phyloP scores from a whole-genome alignment of 1,140 invertebrate genomes.

The Hylaeus anthracinus region DNA sequence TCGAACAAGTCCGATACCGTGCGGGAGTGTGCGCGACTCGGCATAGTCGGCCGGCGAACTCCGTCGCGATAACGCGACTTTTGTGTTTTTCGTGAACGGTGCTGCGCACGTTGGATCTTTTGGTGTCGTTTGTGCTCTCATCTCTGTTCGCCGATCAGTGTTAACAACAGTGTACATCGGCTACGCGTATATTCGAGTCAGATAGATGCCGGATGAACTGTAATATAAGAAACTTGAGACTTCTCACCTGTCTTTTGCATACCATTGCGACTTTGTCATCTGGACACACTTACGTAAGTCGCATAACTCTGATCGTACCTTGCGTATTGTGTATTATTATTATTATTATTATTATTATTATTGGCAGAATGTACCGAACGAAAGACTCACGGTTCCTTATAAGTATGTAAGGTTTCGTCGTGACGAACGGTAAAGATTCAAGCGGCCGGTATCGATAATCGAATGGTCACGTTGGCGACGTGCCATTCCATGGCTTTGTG shows the following conservation, averaged over 20 bases:
- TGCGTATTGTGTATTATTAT: background rate
- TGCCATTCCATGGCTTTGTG: background rate
- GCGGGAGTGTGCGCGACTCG: background rate
- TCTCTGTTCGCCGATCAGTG: background rate
- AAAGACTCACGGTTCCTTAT: background rate
- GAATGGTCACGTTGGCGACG: background rate
- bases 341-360: background rate
- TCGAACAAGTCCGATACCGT: conserved; percentile 7
- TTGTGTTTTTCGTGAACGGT: background rate
- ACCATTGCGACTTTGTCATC: background rate
- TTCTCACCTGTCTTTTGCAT: background rate
- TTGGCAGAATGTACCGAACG: background rate
- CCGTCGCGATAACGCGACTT: background rate
- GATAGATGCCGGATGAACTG: background rate
- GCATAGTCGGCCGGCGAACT: conserved; percentile 50
- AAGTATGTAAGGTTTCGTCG: background rate
- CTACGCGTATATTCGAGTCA: background rate
- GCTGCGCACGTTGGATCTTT: conserved; percentile 18
- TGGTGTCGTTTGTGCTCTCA: background rate
- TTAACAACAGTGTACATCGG: conserved; percentile 22
- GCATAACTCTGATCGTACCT: conserved; percentile 5
- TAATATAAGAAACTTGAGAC: background rate
- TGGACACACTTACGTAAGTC: conserved; percentile 53
- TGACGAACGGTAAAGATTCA: background rate
- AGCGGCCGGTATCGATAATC: background rate